Conservation (phyloP, 2,888 invertebrate species). For the Hydraecia micacea region DNA sequence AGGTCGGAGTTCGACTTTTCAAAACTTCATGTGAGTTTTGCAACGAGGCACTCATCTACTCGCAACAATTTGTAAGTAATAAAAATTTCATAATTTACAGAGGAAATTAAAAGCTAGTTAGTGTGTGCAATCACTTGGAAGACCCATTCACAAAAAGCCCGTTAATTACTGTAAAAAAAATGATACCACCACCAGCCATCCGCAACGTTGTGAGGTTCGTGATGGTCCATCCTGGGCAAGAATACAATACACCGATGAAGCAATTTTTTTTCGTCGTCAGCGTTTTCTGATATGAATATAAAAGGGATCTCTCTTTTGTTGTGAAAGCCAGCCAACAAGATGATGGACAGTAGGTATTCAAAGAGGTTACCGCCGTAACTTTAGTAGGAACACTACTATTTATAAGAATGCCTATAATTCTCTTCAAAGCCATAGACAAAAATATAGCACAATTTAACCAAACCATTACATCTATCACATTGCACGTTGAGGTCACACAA, state of each 20-base stretch:
- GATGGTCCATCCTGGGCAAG: neutral
- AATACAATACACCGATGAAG: neutral
- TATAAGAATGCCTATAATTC: neutral
- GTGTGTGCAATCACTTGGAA: constrained; percentile 41
- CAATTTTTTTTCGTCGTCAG: neutral
- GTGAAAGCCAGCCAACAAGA: neutral
- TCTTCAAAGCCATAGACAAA: neutral
- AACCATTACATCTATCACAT: neutral
- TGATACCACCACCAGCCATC: neutral
- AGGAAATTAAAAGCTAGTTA: constrained; percentile 63
- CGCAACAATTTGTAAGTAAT: constrained; percentile 32
- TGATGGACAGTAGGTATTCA: no score
- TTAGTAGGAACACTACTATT: neutral
- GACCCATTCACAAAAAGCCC: constrained; percentile 39
- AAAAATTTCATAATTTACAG: constrained; percentile 47
- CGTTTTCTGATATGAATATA: neutral
- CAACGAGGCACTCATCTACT: constrained; percentile 29
- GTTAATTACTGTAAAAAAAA: constrained; percentile 24
- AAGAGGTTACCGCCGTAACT: neutral
- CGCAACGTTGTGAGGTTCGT: neutral
- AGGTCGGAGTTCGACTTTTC: constrained; percentile 23
- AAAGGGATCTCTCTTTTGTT: neutral
- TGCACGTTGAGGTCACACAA: constrained; percentile 9
- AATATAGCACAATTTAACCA: neutral
- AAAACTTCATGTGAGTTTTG: constrained; percentile 27